Evolutionary conservation across 2,113 vertebrate genomes (phyloP), one percentile per base, ranked within the genome.

Genomic region (Emydura subglobosa): DNA sequence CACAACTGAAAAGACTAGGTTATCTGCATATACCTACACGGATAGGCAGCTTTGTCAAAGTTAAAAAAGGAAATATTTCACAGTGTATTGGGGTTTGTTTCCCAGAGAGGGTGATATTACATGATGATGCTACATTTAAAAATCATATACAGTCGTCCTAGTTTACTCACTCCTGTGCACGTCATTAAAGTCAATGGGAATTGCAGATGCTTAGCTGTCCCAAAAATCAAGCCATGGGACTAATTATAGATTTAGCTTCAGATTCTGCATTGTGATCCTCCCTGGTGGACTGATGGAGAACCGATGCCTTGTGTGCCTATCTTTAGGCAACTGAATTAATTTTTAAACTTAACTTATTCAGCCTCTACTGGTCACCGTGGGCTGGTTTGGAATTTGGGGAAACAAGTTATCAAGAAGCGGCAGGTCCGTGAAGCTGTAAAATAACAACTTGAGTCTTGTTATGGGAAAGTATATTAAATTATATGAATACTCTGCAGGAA

Each of bases 401-500:
- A 93, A 90, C 25, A 31, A 61, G 6, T 47, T 47, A 89, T 86
- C 24, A 68, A 65, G 54, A 95, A 84, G 50, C 68, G 87, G 10
- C 47, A 87, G 76, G 51, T 87, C 27, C 82, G 81, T 51, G 25
- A 89, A 85, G 57, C 24, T 55, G 21, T 88, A 55, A 95, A 94
- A 22, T 82, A 88, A 49, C 54, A 65, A 10, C 31, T 57, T 68
- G 83, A 57, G 19, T 12, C 50, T 74, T 83, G 90, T 65, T 82
- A 79, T 49, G 50, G 68, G 81, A 91, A 95, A 29, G 9, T 55
- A 0, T 65, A 83, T 83, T 76, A 79, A 95, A 86, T 27, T 4
- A 3, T 59, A 2, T 90, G 82, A 78, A 29, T 83, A 13, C 31
- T 90, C 91, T 94, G 89, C 76, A 96, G 79, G 85, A 89, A 49